Evolutionary conservation across 2,888 invertebrate genomes (phyloP).

Genomic region (Tetheella fluctuosa): DNA sequence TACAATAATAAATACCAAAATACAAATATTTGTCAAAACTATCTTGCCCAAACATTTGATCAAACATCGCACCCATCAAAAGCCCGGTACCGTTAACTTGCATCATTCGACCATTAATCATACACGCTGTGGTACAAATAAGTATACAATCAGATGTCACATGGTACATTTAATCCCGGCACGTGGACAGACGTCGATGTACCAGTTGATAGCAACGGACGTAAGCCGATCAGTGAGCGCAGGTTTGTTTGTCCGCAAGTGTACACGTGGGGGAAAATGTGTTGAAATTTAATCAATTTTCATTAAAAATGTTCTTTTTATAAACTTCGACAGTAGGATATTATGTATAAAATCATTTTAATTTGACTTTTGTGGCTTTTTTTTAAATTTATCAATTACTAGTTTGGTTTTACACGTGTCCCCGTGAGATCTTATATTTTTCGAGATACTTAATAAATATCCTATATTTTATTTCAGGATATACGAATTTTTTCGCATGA

Average conservation of each 20-base stretch:
- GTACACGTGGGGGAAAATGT: constrained; percentile 30
- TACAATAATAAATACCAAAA: neutral
- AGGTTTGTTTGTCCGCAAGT: constrained; percentile 55
- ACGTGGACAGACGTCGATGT: constrained; percentile 64
- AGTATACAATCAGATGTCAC: constrained; percentile 63
- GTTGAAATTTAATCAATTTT: constrained; percentile 15
- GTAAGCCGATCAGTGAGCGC: constrained; percentile 70
- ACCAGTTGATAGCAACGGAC: constrained; percentile 50
- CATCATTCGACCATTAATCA: constrained; percentile 60
- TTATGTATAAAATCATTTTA: no score
- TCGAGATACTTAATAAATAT: no score
- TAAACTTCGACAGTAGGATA: no score
- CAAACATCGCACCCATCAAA: constrained; percentile 11
- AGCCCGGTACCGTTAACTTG: constrained; percentile 50
- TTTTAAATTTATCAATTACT: no score
- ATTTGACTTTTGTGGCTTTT: no score
- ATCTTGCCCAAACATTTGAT: neutral
- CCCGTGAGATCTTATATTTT: no score
- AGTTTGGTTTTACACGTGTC: no score
- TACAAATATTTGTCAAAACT: neutral
- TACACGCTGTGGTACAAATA: constrained; percentile 58
- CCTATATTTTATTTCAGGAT: no score
- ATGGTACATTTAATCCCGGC: constrained; percentile 61
- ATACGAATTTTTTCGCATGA: no score
- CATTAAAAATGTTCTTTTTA: constrained; percentile 3